Percentiles rank a stretch among this genome's conserved stretches.
phyloP scores from a whole-genome alignment of 2,888 invertebrate genomes.

The Chaitophorus viminalis region DNA sequence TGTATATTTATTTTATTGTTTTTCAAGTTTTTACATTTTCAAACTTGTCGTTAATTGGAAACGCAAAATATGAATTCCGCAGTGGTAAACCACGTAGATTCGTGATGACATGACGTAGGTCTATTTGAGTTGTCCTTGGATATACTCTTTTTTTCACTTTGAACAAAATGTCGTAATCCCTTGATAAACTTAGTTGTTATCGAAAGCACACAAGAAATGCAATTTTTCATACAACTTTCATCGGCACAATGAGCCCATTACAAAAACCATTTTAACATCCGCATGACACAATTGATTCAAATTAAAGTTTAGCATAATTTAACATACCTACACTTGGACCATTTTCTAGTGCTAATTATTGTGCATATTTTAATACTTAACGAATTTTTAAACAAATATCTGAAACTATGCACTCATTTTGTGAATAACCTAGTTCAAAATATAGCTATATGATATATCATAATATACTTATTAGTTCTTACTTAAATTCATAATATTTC shows the following conservation, averaged over 20 bases:
- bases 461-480: background rate
- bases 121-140: conserved; percentile 2
- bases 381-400: background rate
- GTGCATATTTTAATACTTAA: conserved; percentile 36
- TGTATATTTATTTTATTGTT: conserved; percentile 2
- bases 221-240: conserved; percentile 37
- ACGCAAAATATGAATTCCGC: background rate
- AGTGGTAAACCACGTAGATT: conserved; percentile 52
- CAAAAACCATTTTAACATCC: conserved; percentile 31
- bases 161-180: conserved; percentile 45
- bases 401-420: conserved; percentile 10
- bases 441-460: too few species aligned
- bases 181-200: conserved; percentile 6
- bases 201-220: conserved; percentile 19
- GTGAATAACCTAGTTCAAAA: conserved; percentile 40
- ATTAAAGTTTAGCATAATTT: conserved; percentile 54
- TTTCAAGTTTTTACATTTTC: background rate
- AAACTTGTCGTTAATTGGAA: conserved; percentile 14
- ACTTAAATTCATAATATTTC: background rate
- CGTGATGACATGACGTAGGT: conserved; percentile 38
- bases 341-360: conserved; percentile 37
- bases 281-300: conserved; percentile 42
- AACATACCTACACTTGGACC: background rate
- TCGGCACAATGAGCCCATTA: conserved; percentile 31
- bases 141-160: conserved; percentile 2